Percentiles rank a stretch among this genome's conserved stretches.
These are phyloP conservation scores for Percopsis omiscomaycus DNA, from an alignment of 2,797 vertebrate species.

Conservation along the genomic window DNA sequence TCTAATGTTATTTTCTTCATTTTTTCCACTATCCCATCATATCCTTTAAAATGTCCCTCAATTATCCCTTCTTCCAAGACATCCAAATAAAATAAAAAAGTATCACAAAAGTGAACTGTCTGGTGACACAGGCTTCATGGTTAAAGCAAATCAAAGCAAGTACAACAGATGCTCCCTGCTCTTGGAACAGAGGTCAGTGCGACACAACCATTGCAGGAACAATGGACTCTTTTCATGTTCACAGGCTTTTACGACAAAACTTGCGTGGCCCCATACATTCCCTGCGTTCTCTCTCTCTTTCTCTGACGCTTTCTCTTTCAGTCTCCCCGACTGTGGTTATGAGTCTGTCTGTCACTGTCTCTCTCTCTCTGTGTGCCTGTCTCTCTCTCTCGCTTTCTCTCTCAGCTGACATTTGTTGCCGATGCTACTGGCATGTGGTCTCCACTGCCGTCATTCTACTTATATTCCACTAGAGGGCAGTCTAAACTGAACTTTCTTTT, in stretches of 20 bases:
- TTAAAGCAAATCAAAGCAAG: conserved; percentile 45
- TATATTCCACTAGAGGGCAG: conserved; percentile 51
- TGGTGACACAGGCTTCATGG: conserved; percentile 46
- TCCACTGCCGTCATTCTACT: neutral
- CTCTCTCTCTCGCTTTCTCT: conserved; percentile 1
- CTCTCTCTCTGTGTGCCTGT: neutral
- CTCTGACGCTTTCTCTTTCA: conserved; percentile 19
- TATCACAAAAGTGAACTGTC: conserved; percentile 44
- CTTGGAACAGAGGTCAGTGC: conserved; percentile 65
- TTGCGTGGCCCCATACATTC: conserved; percentile 65
- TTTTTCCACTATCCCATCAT: conserved; percentile 52
- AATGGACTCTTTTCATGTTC: conserved; percentile 69
- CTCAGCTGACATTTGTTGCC: conserved; percentile 23
- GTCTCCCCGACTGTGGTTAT: neutral
- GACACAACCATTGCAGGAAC: conserved; percentile 62
- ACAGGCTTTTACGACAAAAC: conserved; percentile 63
- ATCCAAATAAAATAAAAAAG: neutral
- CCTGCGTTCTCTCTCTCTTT: conserved; percentile 1
- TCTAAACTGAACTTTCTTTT: neutral
- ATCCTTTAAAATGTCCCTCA: conserved; percentile 35
- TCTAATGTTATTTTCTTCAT: conserved; percentile 73
- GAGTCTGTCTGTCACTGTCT: neutral
- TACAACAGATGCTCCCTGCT: conserved; percentile 51
- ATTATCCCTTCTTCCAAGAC: conserved; percentile 21
- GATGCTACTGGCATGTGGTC: conserved; percentile 20